Base-by-base conservation (phyloP, 2,797 vertebrate species). In the Clarias fuscus region DNA sequence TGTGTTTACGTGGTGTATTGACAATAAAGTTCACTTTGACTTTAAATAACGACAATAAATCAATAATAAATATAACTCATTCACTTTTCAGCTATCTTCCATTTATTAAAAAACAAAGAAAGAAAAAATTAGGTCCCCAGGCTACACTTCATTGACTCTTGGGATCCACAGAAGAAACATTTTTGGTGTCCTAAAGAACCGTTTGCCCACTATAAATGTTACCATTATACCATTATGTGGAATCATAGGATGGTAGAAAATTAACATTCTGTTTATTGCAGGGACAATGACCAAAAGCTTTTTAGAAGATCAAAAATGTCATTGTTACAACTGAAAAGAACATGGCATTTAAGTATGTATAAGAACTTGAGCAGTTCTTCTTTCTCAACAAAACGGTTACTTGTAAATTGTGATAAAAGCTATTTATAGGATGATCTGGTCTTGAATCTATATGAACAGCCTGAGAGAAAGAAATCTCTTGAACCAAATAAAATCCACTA, bases 401-500 rank as follows among this genome's bases (percentile, higher is more conserved):
- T 76, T 76, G 48, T 76, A 30, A 77, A 58, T 20, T 58, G 15
- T 24, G 37, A 24, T 79, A 58, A 56, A 76, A 30, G 53, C 18
- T 33, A 59, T 58, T 77, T 33, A 30, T 22, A 33, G 43, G 72
- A 77, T 58, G 22, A 40, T 15, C 20, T 37, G 0, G 0, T 78
- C 56, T 61, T 78, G 56, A 78, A 33, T 59, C 27, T 64, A 14
- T 62, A 79, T 62, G 6, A 64, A 64, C 33, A 64, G 33, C 59
- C 59, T 62, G 77, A n/a, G 33, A 80, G 59, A 80, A 64, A 64
- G 33, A 37, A 62, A 80, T 33, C 59, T 64, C 33, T 8, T 80
- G 33, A 40, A 37, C 58, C 58, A 80, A 64, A 62, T 62, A 64
- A 80, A 59, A 80, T 40, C 30, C 13, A 61, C 20, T 62, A 53